Percentiles rank a stretch among this genome's conserved stretches.
These are phyloP conservation scores for Anthonomus grandis DNA, from an alignment of 1,140 invertebrate species.

Conservation along the genomic window DNA sequence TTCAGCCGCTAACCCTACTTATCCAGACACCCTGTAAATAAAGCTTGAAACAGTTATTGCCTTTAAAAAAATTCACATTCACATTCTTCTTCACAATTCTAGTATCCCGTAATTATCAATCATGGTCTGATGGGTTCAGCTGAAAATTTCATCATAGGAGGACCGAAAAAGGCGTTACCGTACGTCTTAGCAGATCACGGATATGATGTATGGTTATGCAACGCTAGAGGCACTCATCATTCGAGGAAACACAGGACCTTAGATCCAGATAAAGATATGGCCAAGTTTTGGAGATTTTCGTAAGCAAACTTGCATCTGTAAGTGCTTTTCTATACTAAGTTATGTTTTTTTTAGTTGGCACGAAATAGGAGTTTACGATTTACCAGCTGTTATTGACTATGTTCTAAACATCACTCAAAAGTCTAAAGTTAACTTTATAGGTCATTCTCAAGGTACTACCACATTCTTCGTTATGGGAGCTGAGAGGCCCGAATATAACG, in stretches of 20 bases:
- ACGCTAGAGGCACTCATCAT: slow-evolving; percentile 66
- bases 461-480: slow-evolving; percentile 54
- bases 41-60: too few species aligned
- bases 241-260: slow-evolving; percentile 55
- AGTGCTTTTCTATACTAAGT: neutral
- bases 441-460: slow-evolving; percentile 58
- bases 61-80: too few species aligned
- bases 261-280: slow-evolving; percentile 53
- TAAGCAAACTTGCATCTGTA: slow-evolving; percentile 16
- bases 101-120: slow-evolving; percentile 56
- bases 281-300: slow-evolving; percentile 52
- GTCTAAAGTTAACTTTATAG: slow-evolving; percentile 52
- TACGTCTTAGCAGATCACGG: slow-evolving; percentile 56
- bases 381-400: slow-evolving; percentile 68
- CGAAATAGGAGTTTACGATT: slow-evolving; percentile 68
- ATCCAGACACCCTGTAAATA: too few species aligned
- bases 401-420: slow-evolving; percentile 56
- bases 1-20: too few species aligned
- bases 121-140: slow-evolving; percentile 68
- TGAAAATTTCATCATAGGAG: slow-evolving; percentile 62
- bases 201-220: slow-evolving; percentile 73
- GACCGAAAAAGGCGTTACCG: slow-evolving; percentile 57
- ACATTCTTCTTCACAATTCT: neutral
- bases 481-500: slow-evolving; percentile 59
- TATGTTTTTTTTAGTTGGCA: slow-evolving; percentile 56